phyloP scores from a whole-genome alignment of 2,888 invertebrate species.

The Chrysina gloriosa region DNA sequence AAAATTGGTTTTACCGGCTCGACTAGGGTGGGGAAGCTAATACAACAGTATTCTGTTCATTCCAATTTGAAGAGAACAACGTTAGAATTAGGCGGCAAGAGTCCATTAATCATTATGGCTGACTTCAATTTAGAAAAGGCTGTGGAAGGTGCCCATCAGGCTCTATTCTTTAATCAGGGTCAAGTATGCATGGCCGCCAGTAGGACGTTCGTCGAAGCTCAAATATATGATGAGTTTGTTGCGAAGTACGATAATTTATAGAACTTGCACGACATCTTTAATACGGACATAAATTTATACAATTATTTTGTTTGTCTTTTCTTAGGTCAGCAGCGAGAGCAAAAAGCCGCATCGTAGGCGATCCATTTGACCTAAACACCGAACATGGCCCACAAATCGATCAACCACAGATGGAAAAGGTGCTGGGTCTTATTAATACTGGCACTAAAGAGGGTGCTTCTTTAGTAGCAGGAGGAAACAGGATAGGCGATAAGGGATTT shows the following conservation, averaged over 20 bases:
- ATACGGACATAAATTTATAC: background rate
- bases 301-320: background rate
- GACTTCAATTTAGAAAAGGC: slow-evolving; percentile 86
- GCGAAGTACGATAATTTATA: slow-evolving; percentile 61
- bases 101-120: slow-evolving; percentile 85
- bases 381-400: slow-evolving; percentile 96
- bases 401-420: slow-evolving; percentile 83
- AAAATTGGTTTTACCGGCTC: slow-evolving; percentile 97
- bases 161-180: slow-evolving; percentile 88
- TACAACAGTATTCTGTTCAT: slow-evolving; percentile 80
- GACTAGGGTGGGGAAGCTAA: slow-evolving; percentile 86
- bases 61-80: slow-evolving; percentile 88
- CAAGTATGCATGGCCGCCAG: slow-evolving; percentile 95
- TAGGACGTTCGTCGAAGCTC: slow-evolving; percentile 89
- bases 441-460: slow-evolving; percentile 90
- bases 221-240: slow-evolving; percentile 93
- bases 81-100: slow-evolving; percentile 91
- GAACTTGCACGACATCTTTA: background rate
- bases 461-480: slow-evolving; percentile 80
- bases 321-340: slow-evolving; percentile 73
- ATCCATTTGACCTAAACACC: slow-evolving; percentile 84
- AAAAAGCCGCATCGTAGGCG: slow-evolving; percentile 82
- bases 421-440: slow-evolving; percentile 80
- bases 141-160: slow-evolving; percentile 85
- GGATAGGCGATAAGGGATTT: slow-evolving; percentile 78